Conservation (phyloP, 2,797 vertebrate genomes). For the Squalus acanthias region DNA sequence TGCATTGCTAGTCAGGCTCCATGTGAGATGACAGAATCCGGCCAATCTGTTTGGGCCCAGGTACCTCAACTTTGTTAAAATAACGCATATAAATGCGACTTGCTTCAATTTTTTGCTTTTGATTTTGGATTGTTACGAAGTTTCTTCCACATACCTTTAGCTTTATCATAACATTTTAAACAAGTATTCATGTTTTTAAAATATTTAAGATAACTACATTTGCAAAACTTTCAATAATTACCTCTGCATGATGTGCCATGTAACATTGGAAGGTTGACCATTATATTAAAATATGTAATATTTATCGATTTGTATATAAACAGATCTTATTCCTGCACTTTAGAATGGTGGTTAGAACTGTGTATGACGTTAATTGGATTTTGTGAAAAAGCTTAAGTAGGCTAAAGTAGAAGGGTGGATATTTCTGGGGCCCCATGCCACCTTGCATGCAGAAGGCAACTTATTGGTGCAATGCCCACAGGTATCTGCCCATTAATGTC, state of each 20-base stretch:
- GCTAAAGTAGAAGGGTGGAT: too few species aligned
- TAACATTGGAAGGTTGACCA: conserved; percentile 39
- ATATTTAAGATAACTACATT: neutral
- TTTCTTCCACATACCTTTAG: neutral
- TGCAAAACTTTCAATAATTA: neutral
- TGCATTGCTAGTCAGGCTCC: neutral
- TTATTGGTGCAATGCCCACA: too few species aligned
- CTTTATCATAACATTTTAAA: neutral
- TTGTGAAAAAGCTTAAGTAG: too few species aligned
- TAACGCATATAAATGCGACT: neutral
- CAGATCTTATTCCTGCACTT: neutral
- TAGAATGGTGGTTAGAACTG: too few species aligned
- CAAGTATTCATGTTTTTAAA: neutral
- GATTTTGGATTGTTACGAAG: neutral
- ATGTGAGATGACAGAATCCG: rapidly evolving
- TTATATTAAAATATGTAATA: conserved; percentile 41
- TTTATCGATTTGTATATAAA: neutral
- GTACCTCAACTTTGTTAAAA: neutral
- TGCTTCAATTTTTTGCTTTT: conserved; percentile 36
- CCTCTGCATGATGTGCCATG: conserved; percentile 9
- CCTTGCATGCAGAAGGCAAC: too few species aligned
- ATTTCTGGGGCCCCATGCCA: too few species aligned
- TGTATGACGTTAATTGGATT: too few species aligned
- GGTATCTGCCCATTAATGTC: too few species aligned
- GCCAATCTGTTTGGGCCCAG: neutral